A percentile compares a stretch with the other conserved stretches of the same genome.
Evolutionary conservation across 2,797 vertebrate genomes (phyloP).

Genomic region (Odontamblyopus rebecca): DNA sequence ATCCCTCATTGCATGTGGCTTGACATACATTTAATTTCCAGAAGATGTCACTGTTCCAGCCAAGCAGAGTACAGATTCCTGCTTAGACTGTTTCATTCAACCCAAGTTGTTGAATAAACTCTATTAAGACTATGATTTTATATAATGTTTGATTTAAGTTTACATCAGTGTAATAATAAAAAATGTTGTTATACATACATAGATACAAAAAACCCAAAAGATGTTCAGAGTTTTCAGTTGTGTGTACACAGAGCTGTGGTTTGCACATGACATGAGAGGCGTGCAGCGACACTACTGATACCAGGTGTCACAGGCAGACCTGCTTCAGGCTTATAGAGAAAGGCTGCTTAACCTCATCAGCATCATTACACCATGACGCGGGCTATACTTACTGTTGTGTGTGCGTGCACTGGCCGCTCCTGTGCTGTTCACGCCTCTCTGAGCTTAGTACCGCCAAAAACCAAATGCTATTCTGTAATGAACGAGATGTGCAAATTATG

Average conservation of each 20-base stretch:
- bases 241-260: constrained; percentile 22
- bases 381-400: constrained; percentile 31
- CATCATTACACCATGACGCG: constrained; percentile 50
- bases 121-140: neutral
- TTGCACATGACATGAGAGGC: constrained; percentile 50
- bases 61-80: neutral
- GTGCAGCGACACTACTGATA: constrained; percentile 1
- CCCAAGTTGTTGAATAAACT: neutral
- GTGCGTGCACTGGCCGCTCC: neutral
- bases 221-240: neutral
- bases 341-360: constrained; percentile 66
- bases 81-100: neutral
- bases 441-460: neutral
- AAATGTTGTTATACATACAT: neutral
- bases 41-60: constrained; percentile 1
- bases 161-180: neutral
- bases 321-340: constrained; percentile 61
- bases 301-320: constrained; percentile 56
- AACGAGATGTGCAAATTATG: neutral
- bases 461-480: neutral
- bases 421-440: constrained; percentile 1
- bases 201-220: neutral
- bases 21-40: neutral
- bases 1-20: neutral
- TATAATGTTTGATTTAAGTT: neutral